phyloP scores from a whole-genome alignment of 2,888 invertebrate species.

The Helobdella robusta region DNA sequence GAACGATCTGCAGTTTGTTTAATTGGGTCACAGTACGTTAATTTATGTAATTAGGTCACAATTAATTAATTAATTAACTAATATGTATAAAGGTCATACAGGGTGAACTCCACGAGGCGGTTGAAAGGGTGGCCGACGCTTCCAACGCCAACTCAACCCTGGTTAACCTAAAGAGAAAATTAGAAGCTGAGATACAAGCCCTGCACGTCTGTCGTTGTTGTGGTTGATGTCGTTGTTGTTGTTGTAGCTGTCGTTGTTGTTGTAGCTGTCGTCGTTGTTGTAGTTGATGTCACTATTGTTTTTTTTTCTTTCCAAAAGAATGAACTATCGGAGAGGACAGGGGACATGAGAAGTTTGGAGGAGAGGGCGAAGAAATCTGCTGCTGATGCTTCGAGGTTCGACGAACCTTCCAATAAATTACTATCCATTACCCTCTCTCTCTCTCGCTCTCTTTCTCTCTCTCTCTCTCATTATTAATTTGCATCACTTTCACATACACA shows the following conservation, averaged over 20 bases:
- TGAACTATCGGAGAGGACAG: constrained; percentile 93
- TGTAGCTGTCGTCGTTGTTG: too few relatives aligned
- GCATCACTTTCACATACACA: neutral
- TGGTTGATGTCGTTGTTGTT: too few relatives aligned
- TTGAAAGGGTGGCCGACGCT: constrained; percentile 24
- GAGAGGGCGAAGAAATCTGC: constrained; percentile 56
- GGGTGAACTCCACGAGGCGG: constrained; percentile 25
- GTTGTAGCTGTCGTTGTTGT: too few relatives aligned
- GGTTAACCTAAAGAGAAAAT: constrained; percentile 23
- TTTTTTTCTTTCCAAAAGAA: constrained; percentile 53
- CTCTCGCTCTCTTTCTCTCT: too few relatives aligned
- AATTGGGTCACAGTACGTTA: too few relatives aligned
- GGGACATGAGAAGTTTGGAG: constrained; percentile 94
- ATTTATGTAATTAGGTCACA: too few relatives aligned
- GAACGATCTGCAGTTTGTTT: too few relatives aligned
- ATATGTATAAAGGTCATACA: constrained; percentile 20
- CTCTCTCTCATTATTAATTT: neutral
- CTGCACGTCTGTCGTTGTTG: constrained; percentile 18
- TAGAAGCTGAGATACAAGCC: constrained; percentile 23
- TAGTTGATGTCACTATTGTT: neutral
- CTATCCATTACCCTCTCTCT: too few relatives aligned
- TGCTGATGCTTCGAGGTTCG: constrained; percentile 84
- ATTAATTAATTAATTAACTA: too few relatives aligned
- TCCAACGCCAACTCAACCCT: constrained; percentile 13
- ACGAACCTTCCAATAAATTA: too few relatives aligned